Base-by-base conservation (phyloP, 1,140 invertebrate species). In the Drosophila watanabei region DNA sequence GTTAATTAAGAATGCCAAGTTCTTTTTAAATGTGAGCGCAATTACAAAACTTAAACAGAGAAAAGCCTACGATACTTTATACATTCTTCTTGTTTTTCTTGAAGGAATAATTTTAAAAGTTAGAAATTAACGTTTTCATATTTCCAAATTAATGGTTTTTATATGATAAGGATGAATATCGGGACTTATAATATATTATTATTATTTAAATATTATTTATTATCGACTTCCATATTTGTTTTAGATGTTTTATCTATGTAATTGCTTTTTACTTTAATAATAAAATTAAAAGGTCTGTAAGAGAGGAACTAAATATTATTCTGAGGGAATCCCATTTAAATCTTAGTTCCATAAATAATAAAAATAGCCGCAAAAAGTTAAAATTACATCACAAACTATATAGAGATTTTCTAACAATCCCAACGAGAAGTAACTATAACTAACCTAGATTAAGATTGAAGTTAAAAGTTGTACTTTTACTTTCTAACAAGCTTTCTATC, bases 1-100 rank as follows among this genome's bases (percentile, higher is more conserved):
- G 9, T 30, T 5, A 49, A 4, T 14, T 8, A 28, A 10, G 46
- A 2, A 14, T 16, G 8, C 7, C 4, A 16, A 8, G 7, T 8
- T 13, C 11, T 24, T 13, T 16, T 24, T 1, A 4, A 46, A 28
- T 48, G 46, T 9, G 7, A 28, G 14, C 8, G 7, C 4, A 28
- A 2, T 16, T 9, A 9, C 7, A 16, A 48, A 28, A 16, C 28
- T 4, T 5, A 51, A 30, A 14, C 0, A 5, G 11, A 14, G 11
- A 48, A 48, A 48, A 48, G 3, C 10, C 4, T 24, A 7, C 45
- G 0, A n/a, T 0, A 11, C 1, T 2, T 30, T 11, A 7, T 0
- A 6, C 0, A 2, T 11, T 18, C 6, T 10, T 51, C 2, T 10
- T 10, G 10, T 30, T 1, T 0, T n/a, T n/a, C 0, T 4, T 11